These are phyloP conservation scores for Scrobipalpa costella DNA, from an alignment of 2,888 invertebrate species.

Conservation along the genomic window DNA sequence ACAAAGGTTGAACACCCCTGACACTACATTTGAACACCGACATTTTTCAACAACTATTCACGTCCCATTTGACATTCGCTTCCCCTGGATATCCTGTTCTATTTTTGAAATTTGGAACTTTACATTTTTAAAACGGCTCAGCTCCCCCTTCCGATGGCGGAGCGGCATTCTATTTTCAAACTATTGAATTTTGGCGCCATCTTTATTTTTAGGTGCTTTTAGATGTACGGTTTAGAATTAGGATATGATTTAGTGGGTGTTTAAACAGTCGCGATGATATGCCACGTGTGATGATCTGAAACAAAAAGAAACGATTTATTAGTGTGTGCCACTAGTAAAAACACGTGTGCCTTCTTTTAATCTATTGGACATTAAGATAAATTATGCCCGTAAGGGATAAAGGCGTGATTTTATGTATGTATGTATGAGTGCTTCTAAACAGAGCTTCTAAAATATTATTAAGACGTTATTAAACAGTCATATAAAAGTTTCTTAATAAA, in stretches of 20 bases:
- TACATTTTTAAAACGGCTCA: slow-evolving; percentile 64
- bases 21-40: slow-evolving; percentile 55
- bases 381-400: too few relatives aligned
- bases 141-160: slow-evolving; percentile 52
- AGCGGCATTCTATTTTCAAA: slow-evolving; percentile 51
- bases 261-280: slow-evolving; percentile 34
- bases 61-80: slow-evolving; percentile 31
- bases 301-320: slow-evolving; percentile 48
- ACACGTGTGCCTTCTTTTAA: background rate
- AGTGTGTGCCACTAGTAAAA: slow-evolving; percentile 11
- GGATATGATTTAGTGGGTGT: slow-evolving; percentile 36
- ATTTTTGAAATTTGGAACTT: slow-evolving; percentile 49
- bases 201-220: slow-evolving; percentile 53
- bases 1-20: slow-evolving; percentile 66
- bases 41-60: slow-evolving; percentile 48
- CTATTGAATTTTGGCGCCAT: slow-evolving; percentile 61
- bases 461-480: too few relatives aligned
- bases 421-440: too few relatives aligned
- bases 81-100: slow-evolving; percentile 56
- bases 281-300: slow-evolving; percentile 51
- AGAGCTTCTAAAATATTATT: too few relatives aligned
- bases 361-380: background rate
- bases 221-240: slow-evolving; percentile 47
- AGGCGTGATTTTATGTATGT: too few relatives aligned
- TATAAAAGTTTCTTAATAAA: too few relatives aligned